These are phyloP conservation scores for Drosophila erecta DNA, from an alignment of 1,140 invertebrate species.

Conservation along the genomic window DNA sequence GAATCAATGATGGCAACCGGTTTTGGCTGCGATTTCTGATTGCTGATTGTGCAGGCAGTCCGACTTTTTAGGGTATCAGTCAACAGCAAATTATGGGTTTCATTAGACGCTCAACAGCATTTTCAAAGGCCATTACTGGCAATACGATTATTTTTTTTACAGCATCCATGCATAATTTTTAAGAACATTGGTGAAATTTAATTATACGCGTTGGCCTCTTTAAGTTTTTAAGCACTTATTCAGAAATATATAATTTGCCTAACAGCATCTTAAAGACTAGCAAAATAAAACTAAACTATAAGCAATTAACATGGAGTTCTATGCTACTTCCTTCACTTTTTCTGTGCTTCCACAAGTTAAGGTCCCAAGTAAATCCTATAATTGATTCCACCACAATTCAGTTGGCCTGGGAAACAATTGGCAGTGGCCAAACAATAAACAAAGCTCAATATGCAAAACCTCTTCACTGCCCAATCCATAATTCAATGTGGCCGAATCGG, in stretches of 20 bases:
- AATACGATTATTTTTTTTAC: slow-evolving; percentile 1
- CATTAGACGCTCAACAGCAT: slow-evolving; percentile 12
- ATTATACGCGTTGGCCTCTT: too few relatives aligned
- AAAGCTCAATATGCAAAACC: slow-evolving; percentile 9
- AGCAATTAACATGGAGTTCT: too few relatives aligned
- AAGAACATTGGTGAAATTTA: too few relatives aligned
- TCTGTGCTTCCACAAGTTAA: slow-evolving; percentile 1
- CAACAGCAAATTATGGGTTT: slow-evolving; percentile 20
- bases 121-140: slow-evolving; percentile 16
- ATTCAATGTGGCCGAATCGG: slow-evolving; percentile 1
- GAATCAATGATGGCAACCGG: slow-evolving; percentile 39
- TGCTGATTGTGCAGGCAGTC: slow-evolving; percentile 17
- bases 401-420: slow-evolving; percentile 27
- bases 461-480: slow-evolving; percentile 25
- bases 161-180: not conserved
- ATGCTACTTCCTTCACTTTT: not conserved
- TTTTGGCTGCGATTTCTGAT: slow-evolving; percentile 1
- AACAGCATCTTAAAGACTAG: too few relatives aligned
- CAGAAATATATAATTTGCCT: too few relatives aligned
- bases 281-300: too few relatives aligned
- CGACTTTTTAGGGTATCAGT: slow-evolving; percentile 5
- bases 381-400: slow-evolving; percentile 25
- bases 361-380: slow-evolving; percentile 16
- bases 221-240: too few relatives aligned
- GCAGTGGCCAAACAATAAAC: slow-evolving; percentile 28